phyloP scores from a whole-genome alignment of 2,888 invertebrate species.

The Boloria selene region DNA sequence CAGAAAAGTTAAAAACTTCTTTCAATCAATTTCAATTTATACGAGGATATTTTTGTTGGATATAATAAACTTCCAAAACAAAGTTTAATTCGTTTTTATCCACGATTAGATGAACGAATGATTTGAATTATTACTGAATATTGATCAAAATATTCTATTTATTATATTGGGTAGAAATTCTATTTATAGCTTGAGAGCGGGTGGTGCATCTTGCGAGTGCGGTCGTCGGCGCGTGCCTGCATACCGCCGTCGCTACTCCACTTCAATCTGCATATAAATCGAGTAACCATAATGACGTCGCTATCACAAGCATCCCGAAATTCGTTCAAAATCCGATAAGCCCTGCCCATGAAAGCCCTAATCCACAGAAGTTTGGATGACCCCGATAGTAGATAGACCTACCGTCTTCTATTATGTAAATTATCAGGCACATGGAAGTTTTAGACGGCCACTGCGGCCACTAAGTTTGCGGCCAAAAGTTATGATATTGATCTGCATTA shows the following conservation, averaged over 20 bases:
- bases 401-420: conserved; percentile 81
- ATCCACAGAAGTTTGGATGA: conserved; percentile 77
- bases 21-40: too few relatives aligned
- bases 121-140: conserved; percentile 26
- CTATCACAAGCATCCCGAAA: conserved; percentile 77
- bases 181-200: conserved; percentile 37
- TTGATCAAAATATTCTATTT: conserved; percentile 14
- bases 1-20: too few relatives aligned
- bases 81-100: too few relatives aligned
- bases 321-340: conserved; percentile 80
- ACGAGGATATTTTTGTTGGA: too few relatives aligned
- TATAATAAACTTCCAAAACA: too few relatives aligned
- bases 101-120: background rate
- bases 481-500: conserved; percentile 72
- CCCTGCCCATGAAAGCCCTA: conserved; percentile 76
- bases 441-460: conserved; percentile 68
- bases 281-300: conserved; percentile 80
- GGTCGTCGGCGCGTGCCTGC: conserved; percentile 56
- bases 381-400: conserved; percentile 78
- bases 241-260: conserved; percentile 59
- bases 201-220: conserved; percentile 44
- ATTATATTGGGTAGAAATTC: conserved; percentile 27
- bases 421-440: conserved; percentile 78
- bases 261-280: conserved; percentile 82
- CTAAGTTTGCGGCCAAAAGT: conserved; percentile 73